Evolutionary conservation across 1,140 invertebrate genomes (phyloP).

Genomic region (Lucilia sericata): DNA sequence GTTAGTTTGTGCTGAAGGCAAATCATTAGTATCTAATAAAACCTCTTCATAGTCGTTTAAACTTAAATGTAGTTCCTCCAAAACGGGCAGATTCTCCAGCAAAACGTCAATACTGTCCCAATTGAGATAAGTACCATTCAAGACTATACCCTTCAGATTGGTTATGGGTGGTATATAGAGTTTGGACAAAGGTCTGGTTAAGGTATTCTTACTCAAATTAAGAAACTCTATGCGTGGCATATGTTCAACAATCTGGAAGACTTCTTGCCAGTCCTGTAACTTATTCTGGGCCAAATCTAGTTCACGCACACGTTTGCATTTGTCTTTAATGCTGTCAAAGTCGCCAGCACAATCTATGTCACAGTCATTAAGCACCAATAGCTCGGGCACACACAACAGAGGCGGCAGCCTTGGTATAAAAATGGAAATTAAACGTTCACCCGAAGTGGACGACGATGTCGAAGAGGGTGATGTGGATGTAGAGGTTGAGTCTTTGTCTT

Average conservation of each 20-base stretch:
- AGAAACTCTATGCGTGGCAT: slow-evolving; percentile 90
- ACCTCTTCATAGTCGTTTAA: slow-evolving; percentile 86
- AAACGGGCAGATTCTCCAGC: slow-evolving; percentile 78
- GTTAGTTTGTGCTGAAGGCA: slow-evolving; percentile 39
- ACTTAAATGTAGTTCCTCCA: slow-evolving; percentile 92
- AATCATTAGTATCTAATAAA: slow-evolving; percentile 58
- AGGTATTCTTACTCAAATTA: slow-evolving; percentile 89
- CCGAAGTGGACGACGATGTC: slow-evolving; percentile 56
- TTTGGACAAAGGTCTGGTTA: slow-evolving; percentile 74
- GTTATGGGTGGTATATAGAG: slow-evolving; percentile 68
- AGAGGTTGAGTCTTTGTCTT: slow-evolving; percentile 65
- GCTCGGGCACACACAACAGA: slow-evolving; percentile 79
- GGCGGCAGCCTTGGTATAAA: slow-evolving; percentile 86
- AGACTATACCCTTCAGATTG: slow-evolving; percentile 80
- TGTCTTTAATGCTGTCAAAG: slow-evolving; percentile 79
- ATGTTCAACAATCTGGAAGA: slow-evolving; percentile 85
- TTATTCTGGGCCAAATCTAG: slow-evolving; percentile 92
- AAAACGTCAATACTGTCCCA: slow-evolving; percentile 86
- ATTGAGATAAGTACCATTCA: slow-evolving; percentile 87
- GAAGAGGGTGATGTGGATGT: slow-evolving; percentile 52
- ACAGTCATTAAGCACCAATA: slow-evolving; percentile 90
- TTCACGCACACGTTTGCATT: slow-evolving; percentile 88
- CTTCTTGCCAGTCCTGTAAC: slow-evolving; percentile 86
- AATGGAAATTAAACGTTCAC: slow-evolving; percentile 79
- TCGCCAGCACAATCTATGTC: slow-evolving; percentile 89